phyloP scores from a whole-genome alignment of 2,113 vertebrate species.

The Heloderma charlesbogerti region DNA sequence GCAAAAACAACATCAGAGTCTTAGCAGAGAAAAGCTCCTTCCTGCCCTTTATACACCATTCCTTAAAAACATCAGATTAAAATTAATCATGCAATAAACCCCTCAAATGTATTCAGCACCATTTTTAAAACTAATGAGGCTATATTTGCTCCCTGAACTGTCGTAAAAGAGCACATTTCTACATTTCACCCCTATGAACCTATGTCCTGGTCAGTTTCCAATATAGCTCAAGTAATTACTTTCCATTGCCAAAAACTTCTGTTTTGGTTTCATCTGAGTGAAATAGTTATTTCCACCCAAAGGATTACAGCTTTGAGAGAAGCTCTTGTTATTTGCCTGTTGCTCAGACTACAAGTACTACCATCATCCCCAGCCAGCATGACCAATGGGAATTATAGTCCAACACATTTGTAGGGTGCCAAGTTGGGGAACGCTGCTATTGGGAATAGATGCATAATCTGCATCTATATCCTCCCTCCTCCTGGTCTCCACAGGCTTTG shows the following conservation, averaged over 20 bases:
- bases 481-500: background rate
- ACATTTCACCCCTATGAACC: slow-evolving; percentile 1
- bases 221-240: slow-evolving; percentile 7
- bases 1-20: background rate
- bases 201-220: background rate
- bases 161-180: slow-evolving; percentile 3
- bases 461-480: background rate
- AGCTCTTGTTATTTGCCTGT: background rate
- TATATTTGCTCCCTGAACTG: background rate
- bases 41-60: background rate
- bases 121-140: background rate
- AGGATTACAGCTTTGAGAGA: background rate
- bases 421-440: too few species aligned
- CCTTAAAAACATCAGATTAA: background rate
- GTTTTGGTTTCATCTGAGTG: background rate
- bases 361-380: too few species aligned
- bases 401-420: too few species aligned
- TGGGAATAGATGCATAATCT: background rate
- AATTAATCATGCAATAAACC: background rate
- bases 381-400: too few species aligned
- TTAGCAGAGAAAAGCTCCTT: background rate
- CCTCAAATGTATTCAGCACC: background rate
- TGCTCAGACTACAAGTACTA: too few species aligned
- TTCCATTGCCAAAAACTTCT: background rate
- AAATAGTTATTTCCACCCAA: background rate